A percentile compares a stretch with the other conserved stretches of the same genome.
Conservation (phyloP, 2,888 invertebrate species). For the Elmis aenea region DNA sequence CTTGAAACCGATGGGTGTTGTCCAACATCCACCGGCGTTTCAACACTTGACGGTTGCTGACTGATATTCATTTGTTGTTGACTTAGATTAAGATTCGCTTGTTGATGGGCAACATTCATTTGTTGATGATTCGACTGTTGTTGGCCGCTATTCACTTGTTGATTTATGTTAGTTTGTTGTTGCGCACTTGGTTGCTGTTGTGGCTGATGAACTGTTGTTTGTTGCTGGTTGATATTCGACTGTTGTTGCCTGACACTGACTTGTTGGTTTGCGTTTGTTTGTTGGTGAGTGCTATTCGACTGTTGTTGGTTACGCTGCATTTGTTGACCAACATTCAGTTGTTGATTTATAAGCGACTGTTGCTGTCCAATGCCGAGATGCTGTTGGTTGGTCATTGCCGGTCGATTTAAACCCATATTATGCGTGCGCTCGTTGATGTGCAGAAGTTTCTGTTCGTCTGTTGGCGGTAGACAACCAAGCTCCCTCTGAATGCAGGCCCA, state of each 20-base stretch:
- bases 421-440: conserved; percentile 1
- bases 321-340: too few species aligned
- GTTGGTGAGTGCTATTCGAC: too few species aligned
- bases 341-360: conserved; percentile 14
- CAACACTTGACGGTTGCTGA: background rate
- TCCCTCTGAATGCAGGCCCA: conserved; percentile 66
- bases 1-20: background rate
- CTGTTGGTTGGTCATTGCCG: conserved; percentile 10
- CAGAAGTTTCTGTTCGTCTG: conserved; percentile 12
- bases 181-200: background rate
- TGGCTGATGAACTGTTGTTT: conserved; percentile 1
- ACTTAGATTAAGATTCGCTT: background rate
- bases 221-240: conserved; percentile 1
- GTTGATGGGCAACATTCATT: background rate
- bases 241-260: background rate
- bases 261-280: conserved; percentile 4
- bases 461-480: conserved; percentile 52
- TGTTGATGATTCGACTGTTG: background rate
- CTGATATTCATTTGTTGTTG: background rate
- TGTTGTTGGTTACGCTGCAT: too few species aligned
- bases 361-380: conserved; percentile 23
- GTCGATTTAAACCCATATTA: conserved; percentile 1
- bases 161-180: too few species aligned
- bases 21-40: background rate
- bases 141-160: background rate